Evolutionary conservation across 2,888 invertebrate genomes (phyloP).

Genomic region (Ophonus ardosiacus): DNA sequence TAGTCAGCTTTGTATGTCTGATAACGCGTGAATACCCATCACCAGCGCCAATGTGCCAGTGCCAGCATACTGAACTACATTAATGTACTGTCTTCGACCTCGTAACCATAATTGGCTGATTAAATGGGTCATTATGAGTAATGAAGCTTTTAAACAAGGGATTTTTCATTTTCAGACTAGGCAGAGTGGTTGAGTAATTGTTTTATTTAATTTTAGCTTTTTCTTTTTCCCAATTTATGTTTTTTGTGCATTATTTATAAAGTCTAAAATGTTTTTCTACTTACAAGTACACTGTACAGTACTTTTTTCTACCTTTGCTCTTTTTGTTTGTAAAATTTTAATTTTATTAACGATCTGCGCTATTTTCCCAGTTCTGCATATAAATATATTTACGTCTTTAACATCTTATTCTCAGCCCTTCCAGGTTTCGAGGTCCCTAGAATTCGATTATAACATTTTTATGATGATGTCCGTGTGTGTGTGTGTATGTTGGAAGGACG

Average conservation of each 20-base stretch:
- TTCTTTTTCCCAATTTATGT: not conserved
- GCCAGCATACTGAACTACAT: not conserved
- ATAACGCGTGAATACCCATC: slow-evolving; percentile 26
- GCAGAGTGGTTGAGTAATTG: not conserved
- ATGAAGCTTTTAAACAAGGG: not conserved
- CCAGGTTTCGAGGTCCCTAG: no score
- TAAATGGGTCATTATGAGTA: slow-evolving; percentile 1
- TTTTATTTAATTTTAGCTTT: not conserved
- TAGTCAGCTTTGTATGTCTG: slow-evolving; percentile 36
- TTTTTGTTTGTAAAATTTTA: no score
- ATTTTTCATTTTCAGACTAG: not conserved
- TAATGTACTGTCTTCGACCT: not conserved
- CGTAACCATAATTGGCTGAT: slow-evolving; percentile 13
- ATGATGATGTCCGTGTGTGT: no score
- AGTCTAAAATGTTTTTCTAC: not conserved
- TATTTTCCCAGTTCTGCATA: no score
- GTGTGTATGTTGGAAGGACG: no score
- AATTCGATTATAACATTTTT: no score
- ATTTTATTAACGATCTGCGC: no score
- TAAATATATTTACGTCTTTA: no score
- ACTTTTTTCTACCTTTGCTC: no score
- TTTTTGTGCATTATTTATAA: not conserved
- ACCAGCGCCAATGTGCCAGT: not conserved
- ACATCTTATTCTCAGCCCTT: no score
- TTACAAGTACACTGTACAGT: no score